Percentiles rank a stretch among this genome's conserved stretches.
phyloP scores from a whole-genome alignment of 2,888 invertebrate genomes.

The Stenodera caucasica region DNA sequence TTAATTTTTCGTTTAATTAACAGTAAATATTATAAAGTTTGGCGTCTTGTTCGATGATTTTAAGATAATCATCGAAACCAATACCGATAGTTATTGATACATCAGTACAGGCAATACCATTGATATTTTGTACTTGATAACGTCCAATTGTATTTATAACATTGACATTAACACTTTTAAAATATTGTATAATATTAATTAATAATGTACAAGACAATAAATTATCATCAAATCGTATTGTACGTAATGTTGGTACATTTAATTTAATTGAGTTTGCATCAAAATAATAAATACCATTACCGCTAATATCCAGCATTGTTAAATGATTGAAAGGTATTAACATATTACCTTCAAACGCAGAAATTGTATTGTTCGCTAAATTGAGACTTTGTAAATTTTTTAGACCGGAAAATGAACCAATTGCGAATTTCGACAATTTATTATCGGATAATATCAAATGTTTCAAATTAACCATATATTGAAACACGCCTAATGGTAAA shows the following conservation, averaged over 20 bases:
- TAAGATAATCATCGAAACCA: slow-evolving; percentile 40
- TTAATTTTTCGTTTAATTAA: slow-evolving; percentile 4
- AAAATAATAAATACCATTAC: slow-evolving; percentile 46
- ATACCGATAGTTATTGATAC: slow-evolving; percentile 33
- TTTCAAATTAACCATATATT: slow-evolving; percentile 36
- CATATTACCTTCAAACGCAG: slow-evolving; percentile 41
- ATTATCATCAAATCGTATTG: slow-evolving; percentile 47
- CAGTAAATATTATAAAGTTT: slow-evolving; percentile 28
- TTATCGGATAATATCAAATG: slow-evolving; percentile 47
- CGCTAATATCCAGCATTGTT: slow-evolving; percentile 46
- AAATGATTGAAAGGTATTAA: slow-evolving; percentile 43
- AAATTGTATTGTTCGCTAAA: slow-evolving; percentile 45
- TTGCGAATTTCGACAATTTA: slow-evolving; percentile 41
- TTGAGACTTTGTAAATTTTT: slow-evolving; percentile 40
- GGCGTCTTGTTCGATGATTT: slow-evolving; percentile 35
- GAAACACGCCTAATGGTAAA: slow-evolving; percentile 48
- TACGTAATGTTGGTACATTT: slow-evolving; percentile 43
- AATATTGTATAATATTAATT: slow-evolving; percentile 42
- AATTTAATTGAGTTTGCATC: slow-evolving; percentile 42
- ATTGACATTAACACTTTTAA: slow-evolving; percentile 40
- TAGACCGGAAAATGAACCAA: slow-evolving; percentile 49
- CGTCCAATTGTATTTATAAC: slow-evolving; percentile 38
- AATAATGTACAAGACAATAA: slow-evolving; percentile 45
- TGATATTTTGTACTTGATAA: slow-evolving; percentile 48
- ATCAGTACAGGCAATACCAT: slow-evolving; percentile 49